Evolutionary conservation across 23 tunicate genomes (phyloP), one percentile per base, ranked within the genome.

Genomic region (Trididemnum nubilum): DNA sequence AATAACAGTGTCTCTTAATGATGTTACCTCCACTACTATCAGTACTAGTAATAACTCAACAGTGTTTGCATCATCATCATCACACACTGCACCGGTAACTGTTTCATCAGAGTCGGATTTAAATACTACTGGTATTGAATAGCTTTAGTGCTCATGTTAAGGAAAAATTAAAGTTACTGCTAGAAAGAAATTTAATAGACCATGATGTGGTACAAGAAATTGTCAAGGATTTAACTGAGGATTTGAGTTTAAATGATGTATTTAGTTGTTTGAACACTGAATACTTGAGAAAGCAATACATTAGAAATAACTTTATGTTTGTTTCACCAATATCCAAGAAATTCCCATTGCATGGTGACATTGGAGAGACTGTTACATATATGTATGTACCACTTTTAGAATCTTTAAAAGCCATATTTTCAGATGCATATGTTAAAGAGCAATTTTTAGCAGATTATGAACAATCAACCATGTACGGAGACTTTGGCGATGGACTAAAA

Each of bases 341-440:
- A 9, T 44, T 44, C 54, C 54, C 54, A 44, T 44, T 44, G 54
- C 54, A 44, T 44, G 54, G 54, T 44, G 59, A 23, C 24, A 38
- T 15, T 23, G 36, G 31, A 44, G 27, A 24, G 27, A 44, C 54
- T 37, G 33, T 9, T 24, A 5, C 31, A 22, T 73, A 21, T 83
- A 77, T 65, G 19, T 83, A 83, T 32, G 60, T 74, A 9, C 80
- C 87, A 7, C 69, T 83, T 25, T 28, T 74, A 1, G 38, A 83
- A 54, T 22, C 87, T 7, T 24, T 83, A 26, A 73, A 59, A 39
- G 37, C 73, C 26, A 26, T 83, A 34, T 83, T 83, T 59, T 12
- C 7, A 34, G 35, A 74, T 36, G 5, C 23, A 27, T 7, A 19
- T 61, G 80, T 59, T n/a, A 60, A n/a, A 34, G 40, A 74, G 15